phyloP scores from a whole-genome alignment of 2,888 invertebrate species.

The Ochlodes sylvanus region DNA sequence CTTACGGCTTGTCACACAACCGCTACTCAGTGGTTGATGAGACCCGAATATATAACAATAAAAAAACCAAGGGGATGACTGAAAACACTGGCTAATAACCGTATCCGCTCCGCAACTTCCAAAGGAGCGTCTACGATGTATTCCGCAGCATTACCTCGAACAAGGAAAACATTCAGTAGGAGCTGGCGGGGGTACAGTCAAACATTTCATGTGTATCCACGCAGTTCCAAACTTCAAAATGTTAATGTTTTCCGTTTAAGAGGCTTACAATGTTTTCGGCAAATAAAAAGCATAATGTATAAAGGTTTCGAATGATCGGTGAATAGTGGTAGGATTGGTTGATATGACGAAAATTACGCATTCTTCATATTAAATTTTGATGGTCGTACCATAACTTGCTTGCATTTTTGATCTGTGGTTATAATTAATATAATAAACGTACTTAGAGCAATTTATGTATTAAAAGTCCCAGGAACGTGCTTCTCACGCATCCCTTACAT shows the following conservation, averaged over 20 bases:
- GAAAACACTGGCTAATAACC: constrained; percentile 70
- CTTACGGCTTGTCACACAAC: constrained; percentile 68
- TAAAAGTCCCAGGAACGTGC: constrained; percentile 18
- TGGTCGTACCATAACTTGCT: constrained; percentile 27
- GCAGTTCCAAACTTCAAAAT: constrained; percentile 58
- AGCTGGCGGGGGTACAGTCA: constrained; percentile 73
- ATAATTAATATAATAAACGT: constrained; percentile 15
- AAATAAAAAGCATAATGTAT: constrained; percentile 45
- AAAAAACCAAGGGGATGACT: constrained; percentile 57
- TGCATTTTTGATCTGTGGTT: constrained; percentile 17
- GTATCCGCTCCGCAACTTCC: constrained; percentile 81
- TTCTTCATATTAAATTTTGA: constrained; percentile 17
- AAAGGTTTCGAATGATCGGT: constrained; percentile 46
- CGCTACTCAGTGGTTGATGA: constrained; percentile 65
- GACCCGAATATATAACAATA: constrained; percentile 67
- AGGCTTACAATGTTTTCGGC: constrained; percentile 70
- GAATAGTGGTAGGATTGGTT: constrained; percentile 41
- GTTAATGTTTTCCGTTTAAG: constrained; percentile 69
- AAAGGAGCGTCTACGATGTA: constrained; percentile 71
- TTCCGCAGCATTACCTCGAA: constrained; percentile 58
- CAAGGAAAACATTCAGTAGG: constrained; percentile 68
- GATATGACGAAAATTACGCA: constrained; percentile 45
- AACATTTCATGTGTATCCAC: constrained; percentile 66
- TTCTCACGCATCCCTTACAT: constrained; percentile 17
- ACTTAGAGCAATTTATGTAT: constrained; percentile 17